Conservation (phyloP, 2,888 invertebrate genomes). For the Synergus japonicus region DNA sequence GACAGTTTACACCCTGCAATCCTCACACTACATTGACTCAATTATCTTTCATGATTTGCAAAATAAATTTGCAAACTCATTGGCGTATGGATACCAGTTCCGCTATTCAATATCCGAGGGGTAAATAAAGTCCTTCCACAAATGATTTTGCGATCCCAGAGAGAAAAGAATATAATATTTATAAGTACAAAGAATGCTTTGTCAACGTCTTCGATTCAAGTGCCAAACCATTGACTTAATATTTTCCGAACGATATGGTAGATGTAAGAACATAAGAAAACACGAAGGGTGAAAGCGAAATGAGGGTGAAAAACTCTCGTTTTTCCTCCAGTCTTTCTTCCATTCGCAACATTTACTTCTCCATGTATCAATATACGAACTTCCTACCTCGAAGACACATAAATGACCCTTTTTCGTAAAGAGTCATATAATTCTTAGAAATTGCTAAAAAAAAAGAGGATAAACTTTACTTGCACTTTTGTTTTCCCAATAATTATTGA, state of each 20-base stretch:
- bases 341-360: constrained; percentile 6
- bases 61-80: background rate
- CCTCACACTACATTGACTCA: constrained; percentile 2
- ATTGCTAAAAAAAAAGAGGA: background rate
- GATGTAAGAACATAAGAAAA: background rate
- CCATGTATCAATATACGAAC: constrained; percentile 3
- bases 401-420: constrained; percentile 1
- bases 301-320: background rate
- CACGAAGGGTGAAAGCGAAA: background rate
- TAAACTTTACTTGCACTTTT: background rate
- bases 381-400: background rate
- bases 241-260: constrained; percentile 23
- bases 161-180: background rate
- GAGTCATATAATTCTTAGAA: background rate
- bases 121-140: background rate
- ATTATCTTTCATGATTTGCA: constrained; percentile 10
- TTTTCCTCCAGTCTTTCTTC: constrained; percentile 13
- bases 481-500: background rate
- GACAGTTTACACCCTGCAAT: constrained; percentile 10
- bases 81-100: background rate
- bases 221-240: constrained; percentile 3
- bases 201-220: constrained; percentile 12
- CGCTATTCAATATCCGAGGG: background rate
- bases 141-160: background rate
- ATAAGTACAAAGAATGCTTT: background rate